Evolutionary conservation across 2,888 invertebrate species (phyloP).

Genomic region (Nematopogon swammerdamellus): DNA sequence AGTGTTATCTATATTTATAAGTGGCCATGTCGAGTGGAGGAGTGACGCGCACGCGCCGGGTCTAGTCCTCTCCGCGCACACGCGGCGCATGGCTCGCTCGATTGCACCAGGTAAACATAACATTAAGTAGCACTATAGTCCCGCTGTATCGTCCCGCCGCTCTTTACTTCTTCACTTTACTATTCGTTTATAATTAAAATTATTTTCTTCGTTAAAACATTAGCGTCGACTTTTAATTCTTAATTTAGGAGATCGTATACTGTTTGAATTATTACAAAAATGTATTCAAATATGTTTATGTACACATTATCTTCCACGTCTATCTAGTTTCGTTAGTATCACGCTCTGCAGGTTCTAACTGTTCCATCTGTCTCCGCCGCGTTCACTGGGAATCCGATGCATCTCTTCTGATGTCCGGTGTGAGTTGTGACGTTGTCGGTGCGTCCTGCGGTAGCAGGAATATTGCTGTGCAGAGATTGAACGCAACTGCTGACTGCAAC

Average conservation of each 20-base stretch:
- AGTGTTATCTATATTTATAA: conserved; percentile 22
- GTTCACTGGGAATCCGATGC: too few relatives aligned
- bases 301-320: conserved; percentile 39
- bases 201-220: conserved; percentile 33
- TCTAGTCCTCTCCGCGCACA: background rate
- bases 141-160: conserved; percentile 23
- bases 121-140: conserved; percentile 13
- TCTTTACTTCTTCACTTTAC: conserved; percentile 29
- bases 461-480: too few relatives aligned
- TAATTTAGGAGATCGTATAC: conserved; percentile 59
- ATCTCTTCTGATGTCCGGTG: too few relatives aligned
- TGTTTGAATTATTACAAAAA: conserved; percentile 57
- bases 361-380: conserved; percentile 3
- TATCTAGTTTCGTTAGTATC: conserved; percentile 4
- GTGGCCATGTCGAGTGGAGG: background rate
- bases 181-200: conserved; percentile 24
- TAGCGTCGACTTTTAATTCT: conserved; percentile 51
- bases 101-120: conserved; percentile 29
- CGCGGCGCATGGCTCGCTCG: conserved; percentile 19
- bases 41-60: background rate
- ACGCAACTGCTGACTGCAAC: too few relatives aligned
- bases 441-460: too few relatives aligned
- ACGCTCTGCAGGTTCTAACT: conserved; percentile 8
- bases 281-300: conserved; percentile 37
- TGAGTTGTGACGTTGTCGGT: too few relatives aligned